Evolutionary conservation across 2,113 vertebrate genomes (phyloP).

Genomic region (Labrus mixtus): DNA sequence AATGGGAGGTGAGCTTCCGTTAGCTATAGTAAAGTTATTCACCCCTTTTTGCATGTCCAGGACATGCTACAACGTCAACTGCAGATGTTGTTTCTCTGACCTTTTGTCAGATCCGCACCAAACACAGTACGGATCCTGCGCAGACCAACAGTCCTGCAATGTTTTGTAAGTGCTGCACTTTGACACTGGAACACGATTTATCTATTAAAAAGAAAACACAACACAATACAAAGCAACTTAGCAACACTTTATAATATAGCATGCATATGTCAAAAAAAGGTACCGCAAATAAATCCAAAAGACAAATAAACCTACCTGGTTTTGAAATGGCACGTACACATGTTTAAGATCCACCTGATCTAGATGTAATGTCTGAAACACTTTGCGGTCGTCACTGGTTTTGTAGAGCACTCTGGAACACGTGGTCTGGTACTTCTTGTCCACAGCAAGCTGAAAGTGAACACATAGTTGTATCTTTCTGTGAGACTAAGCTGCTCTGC

Average conservation of each 20-base stretch:
- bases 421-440: constrained; percentile 81
- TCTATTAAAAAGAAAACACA: constrained; percentile 78
- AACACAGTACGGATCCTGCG: constrained; percentile 91
- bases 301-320: constrained; percentile 80
- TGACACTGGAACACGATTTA: constrained; percentile 86
- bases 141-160: constrained; percentile 84
- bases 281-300: not conserved
- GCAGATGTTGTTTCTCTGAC: constrained; percentile 55
- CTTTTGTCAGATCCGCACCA: constrained; percentile 84
- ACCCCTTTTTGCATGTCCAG: too few species aligned
- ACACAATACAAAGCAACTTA: not conserved
- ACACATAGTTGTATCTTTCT: too few species aligned
- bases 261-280: not conserved
- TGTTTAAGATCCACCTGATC: constrained; percentile 86
- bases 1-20: too few species aligned
- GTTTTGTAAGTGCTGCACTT: constrained; percentile 81
- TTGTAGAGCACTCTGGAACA: constrained; percentile 90
- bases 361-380: constrained; percentile 88
- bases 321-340: constrained; percentile 87
- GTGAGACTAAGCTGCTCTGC: not conserved
- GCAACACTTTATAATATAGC: not conserved
- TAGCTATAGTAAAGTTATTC: too few species aligned
- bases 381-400: constrained; percentile 83
- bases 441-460: constrained; percentile 88
- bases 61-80: too few species aligned